Base-by-base conservation (phyloP, 1,140 invertebrate genomes). In the Drosophila tropicalis region DNA sequence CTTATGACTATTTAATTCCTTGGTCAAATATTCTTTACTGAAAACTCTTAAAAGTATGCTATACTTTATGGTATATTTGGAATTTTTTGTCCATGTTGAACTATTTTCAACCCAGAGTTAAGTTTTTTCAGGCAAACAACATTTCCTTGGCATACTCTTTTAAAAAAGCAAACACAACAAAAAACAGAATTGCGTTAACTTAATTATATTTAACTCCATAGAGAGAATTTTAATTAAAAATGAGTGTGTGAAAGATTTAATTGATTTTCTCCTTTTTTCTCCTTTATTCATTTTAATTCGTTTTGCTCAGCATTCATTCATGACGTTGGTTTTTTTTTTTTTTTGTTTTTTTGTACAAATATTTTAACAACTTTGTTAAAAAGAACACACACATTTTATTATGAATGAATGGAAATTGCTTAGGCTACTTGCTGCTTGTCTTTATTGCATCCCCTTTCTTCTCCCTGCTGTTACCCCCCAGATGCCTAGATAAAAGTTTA, bases 361-460 rank as follows among this genome's bases (percentile, higher is more conserved):
- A 87, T 86, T 86, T 82, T 82, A 76, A 87, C 79, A 86, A 82
- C 79, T 87, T 81, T 87, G 79, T 79, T 87, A 57, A 72, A 68
- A 56, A 34, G 29, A 65, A 56, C 44, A 62, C 39, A 22, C 17
- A 51, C 19, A 51, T 51, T 51, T 51, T 51, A 51, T 51, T 51
- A 51, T 51, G 44, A 51, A 51, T 51, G 44, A 51, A 51, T 51
- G 17, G 19, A 51, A 51, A 51, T 51, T 51, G 44, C 44, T 51
- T 22, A 22, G 44, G 44, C 44, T 51, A 51, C 44, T 51, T 51
- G 62, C 51, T 47, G 44, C 22, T 10, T 7, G 62, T 51, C 44
- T 51, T 51, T 12, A 17, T 51, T 51, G 10, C 36, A 39, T 44
- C 36, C 12, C 15, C 5, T 5, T 25, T 7, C 9, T 5, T 15